Conservation (phyloP, 2,797 vertebrate species). For the Gobio occitaniae region DNA sequence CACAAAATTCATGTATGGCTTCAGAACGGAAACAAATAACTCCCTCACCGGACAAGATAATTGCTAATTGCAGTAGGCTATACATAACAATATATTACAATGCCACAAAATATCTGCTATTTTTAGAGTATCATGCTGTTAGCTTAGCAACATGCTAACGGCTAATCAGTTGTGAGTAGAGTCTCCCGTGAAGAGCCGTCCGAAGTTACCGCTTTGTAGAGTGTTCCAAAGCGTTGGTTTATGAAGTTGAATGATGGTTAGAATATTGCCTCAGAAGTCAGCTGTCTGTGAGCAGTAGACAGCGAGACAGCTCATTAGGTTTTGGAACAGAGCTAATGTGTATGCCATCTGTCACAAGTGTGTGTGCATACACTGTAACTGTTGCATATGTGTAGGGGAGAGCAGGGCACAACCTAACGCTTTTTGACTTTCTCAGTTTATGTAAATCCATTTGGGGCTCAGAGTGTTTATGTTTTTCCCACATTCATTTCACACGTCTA, state of each 20-base stretch:
- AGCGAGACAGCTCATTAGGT: constrained; percentile 22
- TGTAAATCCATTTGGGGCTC: too few relatives aligned
- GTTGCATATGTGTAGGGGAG: constrained; percentile 2
- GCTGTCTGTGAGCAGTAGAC: constrained; percentile 10
- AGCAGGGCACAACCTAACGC: too few relatives aligned
- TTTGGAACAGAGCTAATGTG: background rate
- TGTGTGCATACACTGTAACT: constrained; percentile 3
- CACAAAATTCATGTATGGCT: background rate
- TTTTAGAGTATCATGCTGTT: background rate
- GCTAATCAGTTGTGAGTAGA: background rate
- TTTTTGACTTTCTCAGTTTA: too few relatives aligned
- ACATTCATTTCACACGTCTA: too few relatives aligned
- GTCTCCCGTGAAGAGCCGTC: too few relatives aligned
- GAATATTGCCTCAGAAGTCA: constrained; percentile 33
- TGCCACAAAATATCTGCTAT: background rate
- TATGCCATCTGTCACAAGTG: constrained; percentile 20
- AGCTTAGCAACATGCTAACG: background rate
- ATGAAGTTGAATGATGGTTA: constrained; percentile 17
- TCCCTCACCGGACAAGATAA: background rate
- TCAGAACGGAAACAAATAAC: background rate
- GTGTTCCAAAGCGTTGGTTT: background rate
- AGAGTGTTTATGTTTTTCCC: too few relatives aligned
- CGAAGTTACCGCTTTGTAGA: background rate
- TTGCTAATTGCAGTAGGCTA: background rate
- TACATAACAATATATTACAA: background rate